Evolutionary conservation across 2,797 vertebrate species (phyloP).

Genomic region (Centropyge bicolor): DNA sequence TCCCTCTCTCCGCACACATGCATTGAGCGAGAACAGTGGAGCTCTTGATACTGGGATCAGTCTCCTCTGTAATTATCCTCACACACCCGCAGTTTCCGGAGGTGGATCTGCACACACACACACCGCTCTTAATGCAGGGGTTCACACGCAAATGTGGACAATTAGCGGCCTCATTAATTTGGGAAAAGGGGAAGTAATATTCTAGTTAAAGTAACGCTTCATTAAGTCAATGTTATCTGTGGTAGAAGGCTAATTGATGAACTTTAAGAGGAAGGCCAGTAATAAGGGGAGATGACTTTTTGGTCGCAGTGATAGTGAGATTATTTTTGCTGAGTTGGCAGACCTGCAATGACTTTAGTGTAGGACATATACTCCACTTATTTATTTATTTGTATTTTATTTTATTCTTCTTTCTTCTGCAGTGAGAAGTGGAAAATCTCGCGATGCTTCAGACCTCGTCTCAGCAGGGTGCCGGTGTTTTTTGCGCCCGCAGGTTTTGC

Average conservation of each 20-base stretch:
- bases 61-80: slow-evolving; percentile 82
- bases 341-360: neutral
- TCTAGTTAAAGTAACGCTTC: slow-evolving; percentile 76
- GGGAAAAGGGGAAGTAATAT: slow-evolving; percentile 81
- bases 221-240: slow-evolving; percentile 80
- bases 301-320: slow-evolving; percentile 7
- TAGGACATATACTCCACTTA: too few species aligned
- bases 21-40: slow-evolving; percentile 68
- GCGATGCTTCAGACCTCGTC: slow-evolving; percentile 22
- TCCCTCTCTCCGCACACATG: slow-evolving; percentile 54
- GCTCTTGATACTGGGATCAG: slow-evolving; percentile 76
- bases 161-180: slow-evolving; percentile 86
- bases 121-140: slow-evolving; percentile 66
- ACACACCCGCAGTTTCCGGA: slow-evolving; percentile 78
- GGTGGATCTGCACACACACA: slow-evolving; percentile 53
- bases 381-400: too few species aligned
- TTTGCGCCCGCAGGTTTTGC: slow-evolving; percentile 1
- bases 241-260: slow-evolving; percentile 75
- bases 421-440: slow-evolving; percentile 8
- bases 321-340: slow-evolving; percentile 11
- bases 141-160: slow-evolving; percentile 82
- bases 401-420: too few species aligned
- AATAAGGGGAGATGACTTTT: slow-evolving; percentile 42
- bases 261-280: slow-evolving; percentile 57
- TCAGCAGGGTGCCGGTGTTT: slow-evolving; percentile 19